Conservation (phyloP, 1,140 invertebrate genomes). For the Heliconius eleuchia region DNA sequence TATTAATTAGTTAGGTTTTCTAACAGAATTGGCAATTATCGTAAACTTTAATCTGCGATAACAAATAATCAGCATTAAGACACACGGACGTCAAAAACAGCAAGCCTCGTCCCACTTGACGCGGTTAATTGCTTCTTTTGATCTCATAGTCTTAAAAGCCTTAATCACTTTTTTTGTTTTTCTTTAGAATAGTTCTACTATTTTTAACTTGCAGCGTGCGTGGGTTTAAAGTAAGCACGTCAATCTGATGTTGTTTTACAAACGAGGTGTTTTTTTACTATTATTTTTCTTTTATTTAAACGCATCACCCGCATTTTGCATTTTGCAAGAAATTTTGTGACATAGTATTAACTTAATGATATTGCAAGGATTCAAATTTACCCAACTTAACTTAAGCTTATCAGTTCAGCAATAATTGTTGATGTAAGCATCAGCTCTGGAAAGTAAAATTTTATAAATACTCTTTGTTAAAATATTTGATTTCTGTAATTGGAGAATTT, state of each 20-base stretch:
- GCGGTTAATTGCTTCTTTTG: neutral
- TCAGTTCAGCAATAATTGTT: no score
- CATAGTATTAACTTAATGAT: neutral
- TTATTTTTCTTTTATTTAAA: neutral
- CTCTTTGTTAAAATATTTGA: no score
- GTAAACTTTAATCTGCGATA: constrained; percentile 66
- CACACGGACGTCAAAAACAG: constrained; percentile 43
- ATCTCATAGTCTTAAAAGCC: constrained; percentile 9
- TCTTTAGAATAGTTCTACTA: constrained; percentile 7
- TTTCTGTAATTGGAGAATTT: no score
- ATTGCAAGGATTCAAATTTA: no score
- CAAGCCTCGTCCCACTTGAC: neutral
- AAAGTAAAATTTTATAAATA: no score
- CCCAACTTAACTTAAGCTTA: no score
- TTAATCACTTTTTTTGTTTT: constrained; percentile 2
- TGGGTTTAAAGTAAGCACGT: neutral
- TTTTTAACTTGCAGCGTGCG: constrained; percentile 2
- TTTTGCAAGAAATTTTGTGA: neutral
- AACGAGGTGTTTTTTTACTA: neutral
- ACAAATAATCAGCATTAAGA: constrained; percentile 55
- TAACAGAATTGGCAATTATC: constrained; percentile 61
- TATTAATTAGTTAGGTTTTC: constrained; percentile 47
- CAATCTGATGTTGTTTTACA: constrained; percentile 6
- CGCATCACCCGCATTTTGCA: neutral
- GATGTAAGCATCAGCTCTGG: no score